Percentiles rank a stretch among this genome's conserved stretches.
Conservation (phyloP, 2,888 invertebrate species). For the Cylindroiulus punctatus region DNA sequence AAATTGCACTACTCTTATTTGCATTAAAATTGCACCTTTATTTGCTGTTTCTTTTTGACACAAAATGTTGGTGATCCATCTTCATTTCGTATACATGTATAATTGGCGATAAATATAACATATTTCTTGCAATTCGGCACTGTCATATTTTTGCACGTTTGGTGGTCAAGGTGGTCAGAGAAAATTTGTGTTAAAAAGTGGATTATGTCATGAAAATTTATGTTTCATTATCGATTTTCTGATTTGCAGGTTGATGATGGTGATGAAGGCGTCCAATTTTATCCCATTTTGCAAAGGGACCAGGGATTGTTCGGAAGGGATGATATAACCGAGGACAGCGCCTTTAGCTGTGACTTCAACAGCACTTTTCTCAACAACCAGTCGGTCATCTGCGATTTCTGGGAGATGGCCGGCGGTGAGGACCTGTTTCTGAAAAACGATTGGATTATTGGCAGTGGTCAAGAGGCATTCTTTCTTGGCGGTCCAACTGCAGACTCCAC, state of each 20-base stretch:
- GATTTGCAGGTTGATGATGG: neutral
- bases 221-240: neutral
- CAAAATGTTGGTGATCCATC: too few relatives aligned
- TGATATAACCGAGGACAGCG: neutral
- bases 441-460: conserved; percentile 50
- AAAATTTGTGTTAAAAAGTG: neutral
- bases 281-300: neutral
- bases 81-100: too few relatives aligned
- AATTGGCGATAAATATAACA: too few relatives aligned
- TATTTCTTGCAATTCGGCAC: too few relatives aligned
- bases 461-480: conserved; percentile 50
- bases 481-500: conserved; percentile 46
- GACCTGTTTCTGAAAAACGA: conserved; percentile 43
- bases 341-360: conserved; percentile 48
- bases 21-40: too few relatives aligned
- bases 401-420: conserved; percentile 44
- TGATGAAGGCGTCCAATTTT: neutral
- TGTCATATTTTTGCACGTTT: too few relatives aligned
- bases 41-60: too few relatives aligned
- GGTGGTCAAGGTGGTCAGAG: neutral
- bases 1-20: too few relatives aligned
- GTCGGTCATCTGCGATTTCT: neutral
- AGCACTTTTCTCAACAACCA: neutral
- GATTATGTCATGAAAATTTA: neutral
- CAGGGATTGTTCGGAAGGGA: neutral